Evolutionary conservation across 2,888 invertebrate genomes (phyloP), one percentile per base, ranked within the genome.

Genomic region (Ennomos quercinarius): DNA sequence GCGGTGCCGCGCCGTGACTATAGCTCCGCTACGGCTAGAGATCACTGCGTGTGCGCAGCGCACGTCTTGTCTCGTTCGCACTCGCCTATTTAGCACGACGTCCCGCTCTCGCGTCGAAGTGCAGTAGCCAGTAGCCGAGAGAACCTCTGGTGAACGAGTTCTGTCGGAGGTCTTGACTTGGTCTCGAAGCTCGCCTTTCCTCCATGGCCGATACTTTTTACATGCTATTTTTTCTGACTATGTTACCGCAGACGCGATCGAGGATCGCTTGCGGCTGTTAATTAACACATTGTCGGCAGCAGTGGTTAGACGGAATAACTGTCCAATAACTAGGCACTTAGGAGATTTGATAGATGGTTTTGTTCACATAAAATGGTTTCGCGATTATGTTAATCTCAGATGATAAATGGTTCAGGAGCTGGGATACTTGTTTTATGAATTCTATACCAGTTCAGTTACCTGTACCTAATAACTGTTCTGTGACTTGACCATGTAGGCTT

Each of bases 81-180:
- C 60, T 17, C 43, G 47, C 10, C n/a, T 46, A 11, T 50, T 46
- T 50, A 17, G 38, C 73, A 40, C 17, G 17, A 48, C 27, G 43
- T 69, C 65, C 59, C 65, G 27, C 65, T 69, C 67, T 57, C 62
- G 53, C 62, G 68, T 63, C 67, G 65, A 71, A 86, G 75, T 91
- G 89, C 88, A 87, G 92, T 90, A 85, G 83, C 81, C 76, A 87
- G 91, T 89, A 85, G 82, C 81, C 74, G 74, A 75, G 80, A 83
- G 83, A 83, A 83, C 81, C 83, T 81, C 76, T 77, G 83, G 78
- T 85, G 87, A 87, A 89, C 91, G 84, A 86, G 91, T 91, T 91
- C 84, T 85, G 81, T 84, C 78, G 84, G 80, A 83, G 80, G 79
- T 87, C 81, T 85, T 83, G 86, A 86, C 84, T 87, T 75, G 81